Conservation (phyloP, 2,797 vertebrate genomes). For the Lindbergichthys nudifrons region DNA sequence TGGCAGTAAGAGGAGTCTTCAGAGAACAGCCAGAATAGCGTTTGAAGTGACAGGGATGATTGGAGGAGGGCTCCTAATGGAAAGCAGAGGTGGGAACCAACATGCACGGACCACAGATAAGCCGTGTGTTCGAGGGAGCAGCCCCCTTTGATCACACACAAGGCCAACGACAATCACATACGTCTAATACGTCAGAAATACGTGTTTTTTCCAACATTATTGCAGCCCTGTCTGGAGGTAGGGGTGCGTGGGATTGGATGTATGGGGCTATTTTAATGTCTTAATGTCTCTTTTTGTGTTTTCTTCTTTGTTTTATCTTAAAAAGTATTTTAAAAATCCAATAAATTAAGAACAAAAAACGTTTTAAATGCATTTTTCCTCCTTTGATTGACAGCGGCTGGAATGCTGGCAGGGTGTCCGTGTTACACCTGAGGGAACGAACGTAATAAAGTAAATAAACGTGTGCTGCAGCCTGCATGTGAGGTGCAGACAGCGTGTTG, state of each 20-base stretch:
- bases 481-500: neutral
- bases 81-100: slow-evolving; percentile 65
- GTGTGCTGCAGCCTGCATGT: neutral
- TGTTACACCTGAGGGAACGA: neutral
- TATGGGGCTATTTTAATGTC: no score
- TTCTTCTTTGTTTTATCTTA: no score
- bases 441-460: slow-evolving; percentile 5
- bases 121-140: slow-evolving; percentile 6
- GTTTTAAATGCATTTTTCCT: neutral
- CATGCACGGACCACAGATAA: slow-evolving; percentile 28
- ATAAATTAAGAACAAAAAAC: neutral
- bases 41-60: slow-evolving; percentile 64
- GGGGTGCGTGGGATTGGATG: no score
- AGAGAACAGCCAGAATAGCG: slow-evolving; percentile 63
- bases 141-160: slow-evolving; percentile 33
- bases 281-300: no score
- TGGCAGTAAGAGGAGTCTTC: slow-evolving; percentile 60
- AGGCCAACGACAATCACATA: neutral
- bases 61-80: slow-evolving; percentile 63
- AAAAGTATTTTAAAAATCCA: no score
- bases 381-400: slow-evolving; percentile 18
- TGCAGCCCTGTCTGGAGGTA: no score
- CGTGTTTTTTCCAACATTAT: no score
- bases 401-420: neutral
- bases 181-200: no score